Evolutionary conservation across 2,797 vertebrate genomes (phyloP), one percentile per base, ranked within the genome.

Genomic region (Onychomys torridus): DNA sequence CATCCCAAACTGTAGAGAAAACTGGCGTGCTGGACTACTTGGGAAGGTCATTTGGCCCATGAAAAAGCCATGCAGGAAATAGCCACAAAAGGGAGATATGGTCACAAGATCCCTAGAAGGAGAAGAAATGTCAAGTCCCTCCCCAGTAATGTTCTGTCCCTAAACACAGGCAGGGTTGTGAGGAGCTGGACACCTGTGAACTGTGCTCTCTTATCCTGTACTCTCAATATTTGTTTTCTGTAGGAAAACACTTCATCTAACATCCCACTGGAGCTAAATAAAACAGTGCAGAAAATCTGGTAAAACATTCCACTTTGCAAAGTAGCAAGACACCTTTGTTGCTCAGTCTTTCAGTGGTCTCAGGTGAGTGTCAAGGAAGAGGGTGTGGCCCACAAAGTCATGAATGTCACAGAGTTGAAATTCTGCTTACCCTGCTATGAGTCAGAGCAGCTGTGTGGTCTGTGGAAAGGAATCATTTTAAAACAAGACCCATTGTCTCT

Each of bases 321-420:
- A 57, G 0, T 27, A 49, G 6, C 25, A 29, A 67, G 25, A 21
- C 1, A 1, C 11, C 17, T 46, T 69, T 59, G 34, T 13, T 37
- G 40, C 13, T 75, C 32, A 12, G 2, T 37, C 65, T 67, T 37
- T 12, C 40, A 9, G 2, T 32, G 77, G 40, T 34, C 25, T 40
- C 29, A 87, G 11, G 13, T 52, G 34, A 7, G 46, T 10, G 37
- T 90, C 11, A 43, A 89, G 32, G 6, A 40, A 55, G 27, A 34
- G 9, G 34, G 4, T 3, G 11, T 3, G 76, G 25, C 10, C 9
- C 16, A 2, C 11, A 17, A 3, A 0, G 1, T n/a, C 37, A 32
- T 27, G 43, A 5, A 1, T 12, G 19, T 29, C 17, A 4, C 0
- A 3, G 40, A 25, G 67, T n/a, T 25, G 19, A 1, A 23, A 10